These are phyloP conservation scores for Apus apus DNA, from an alignment of 2,113 vertebrate species.

Conservation along the genomic window DNA sequence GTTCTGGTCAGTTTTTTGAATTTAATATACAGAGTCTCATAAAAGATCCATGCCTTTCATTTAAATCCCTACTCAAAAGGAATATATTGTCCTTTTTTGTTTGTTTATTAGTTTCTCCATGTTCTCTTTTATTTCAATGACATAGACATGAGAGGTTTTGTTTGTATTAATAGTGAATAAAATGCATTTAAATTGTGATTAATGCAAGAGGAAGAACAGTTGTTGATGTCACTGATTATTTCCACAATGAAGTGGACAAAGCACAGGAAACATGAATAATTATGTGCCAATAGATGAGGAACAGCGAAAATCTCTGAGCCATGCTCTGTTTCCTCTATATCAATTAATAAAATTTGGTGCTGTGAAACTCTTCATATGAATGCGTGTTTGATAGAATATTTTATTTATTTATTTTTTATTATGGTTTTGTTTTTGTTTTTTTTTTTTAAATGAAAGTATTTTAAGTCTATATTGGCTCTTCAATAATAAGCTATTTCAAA, in stretches of 20 bases:
- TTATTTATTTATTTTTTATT: no score
- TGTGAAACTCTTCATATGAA: not conserved
- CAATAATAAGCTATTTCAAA: not conserved
- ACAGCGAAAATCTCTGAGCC: not conserved
- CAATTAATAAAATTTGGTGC: not conserved
- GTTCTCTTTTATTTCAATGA: not conserved
- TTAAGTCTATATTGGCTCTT: not conserved
- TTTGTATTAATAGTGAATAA: not conserved
- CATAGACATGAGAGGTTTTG: fast-evolving
- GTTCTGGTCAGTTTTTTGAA: not conserved
- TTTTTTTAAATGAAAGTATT: not conserved
- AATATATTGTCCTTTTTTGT: not conserved
- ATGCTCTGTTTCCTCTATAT: not conserved
- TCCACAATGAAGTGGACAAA: not conserved
- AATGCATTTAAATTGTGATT: not conserved
- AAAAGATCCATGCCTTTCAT: not conserved
- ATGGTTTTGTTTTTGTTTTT: no score
- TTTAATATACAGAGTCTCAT: not conserved
- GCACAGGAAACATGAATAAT: not conserved
- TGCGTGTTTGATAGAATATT: not conserved
- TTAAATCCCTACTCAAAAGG: not conserved
- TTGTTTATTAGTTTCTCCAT: not conserved
- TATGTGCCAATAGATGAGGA: not conserved
- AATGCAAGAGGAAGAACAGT: not conserved
- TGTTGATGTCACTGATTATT: not conserved